Percentiles rank a stretch among this genome's conserved stretches.
These are phyloP conservation scores for Fissipunctia ypsillon DNA, from an alignment of 2,888 invertebrate species.

Conservation along the genomic window DNA sequence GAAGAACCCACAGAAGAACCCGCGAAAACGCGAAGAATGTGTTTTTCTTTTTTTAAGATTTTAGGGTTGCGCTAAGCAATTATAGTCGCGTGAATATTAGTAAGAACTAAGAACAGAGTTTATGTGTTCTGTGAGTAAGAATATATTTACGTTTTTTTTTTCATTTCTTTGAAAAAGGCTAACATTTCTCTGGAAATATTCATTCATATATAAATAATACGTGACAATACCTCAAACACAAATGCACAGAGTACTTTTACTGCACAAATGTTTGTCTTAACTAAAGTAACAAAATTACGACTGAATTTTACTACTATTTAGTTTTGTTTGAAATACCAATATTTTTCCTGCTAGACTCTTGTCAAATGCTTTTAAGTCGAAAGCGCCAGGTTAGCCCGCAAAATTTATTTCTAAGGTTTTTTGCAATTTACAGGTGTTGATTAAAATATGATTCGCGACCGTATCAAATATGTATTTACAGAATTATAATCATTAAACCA, in stretches of 20 bases:
- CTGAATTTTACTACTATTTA: background rate
- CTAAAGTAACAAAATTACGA: background rate
- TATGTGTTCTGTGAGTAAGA: too few species aligned
- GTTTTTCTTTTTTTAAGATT: background rate
- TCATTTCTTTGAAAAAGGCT: background rate
- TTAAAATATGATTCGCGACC: too few species aligned
- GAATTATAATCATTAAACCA: too few species aligned
- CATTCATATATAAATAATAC: background rate
- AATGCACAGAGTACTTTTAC: too few species aligned
- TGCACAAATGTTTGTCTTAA: background rate
- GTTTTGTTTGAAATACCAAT: background rate
- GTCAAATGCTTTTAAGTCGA: too few species aligned
- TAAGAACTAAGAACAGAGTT: too few species aligned
- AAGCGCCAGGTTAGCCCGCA: too few species aligned
- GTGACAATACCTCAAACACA: background rate
- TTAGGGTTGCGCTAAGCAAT: conserved; percentile 5
- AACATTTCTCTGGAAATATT: background rate
- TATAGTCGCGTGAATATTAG: background rate
- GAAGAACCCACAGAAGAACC: too few species aligned
- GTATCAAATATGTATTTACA: too few species aligned
- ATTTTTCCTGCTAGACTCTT: too few species aligned
- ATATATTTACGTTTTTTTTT: background rate
- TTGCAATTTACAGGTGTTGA: too few species aligned
- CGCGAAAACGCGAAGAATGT: background rate
- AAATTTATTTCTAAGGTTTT: too few species aligned